phyloP scores from a whole-genome alignment of 2,113 vertebrate genomes.

The Esox niger region DNA sequence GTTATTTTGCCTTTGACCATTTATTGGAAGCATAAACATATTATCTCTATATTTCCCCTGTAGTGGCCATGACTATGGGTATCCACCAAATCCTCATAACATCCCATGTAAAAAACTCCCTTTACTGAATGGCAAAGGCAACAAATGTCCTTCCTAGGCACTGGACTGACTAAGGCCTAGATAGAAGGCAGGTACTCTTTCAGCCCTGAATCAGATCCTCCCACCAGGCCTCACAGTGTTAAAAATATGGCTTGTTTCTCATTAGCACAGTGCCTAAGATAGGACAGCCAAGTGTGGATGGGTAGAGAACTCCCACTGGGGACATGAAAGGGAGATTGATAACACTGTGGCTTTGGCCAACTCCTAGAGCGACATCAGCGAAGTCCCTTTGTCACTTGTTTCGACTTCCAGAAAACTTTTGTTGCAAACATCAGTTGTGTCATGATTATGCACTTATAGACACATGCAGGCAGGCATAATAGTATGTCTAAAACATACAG shows the following conservation, averaged over 20 bases:
- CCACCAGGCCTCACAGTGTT: constrained; percentile 37
- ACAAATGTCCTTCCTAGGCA: constrained; percentile 83
- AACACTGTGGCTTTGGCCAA: constrained; percentile 54
- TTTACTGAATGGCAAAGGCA: constrained; percentile 85
- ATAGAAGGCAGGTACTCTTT: constrained; percentile 12
- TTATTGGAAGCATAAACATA: no score
- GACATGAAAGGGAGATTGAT: constrained; percentile 47
- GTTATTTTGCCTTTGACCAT: no score
- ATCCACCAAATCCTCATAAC: constrained; percentile 53
- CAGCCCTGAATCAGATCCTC: constrained; percentile 37
- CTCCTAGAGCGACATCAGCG: constrained; percentile 37
- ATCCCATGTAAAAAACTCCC: constrained; percentile 77
- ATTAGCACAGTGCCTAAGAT: constrained; percentile 53
- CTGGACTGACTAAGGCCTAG: constrained; percentile 71
- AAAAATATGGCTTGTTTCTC: constrained; percentile 48
- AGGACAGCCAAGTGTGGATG: constrained; percentile 31
- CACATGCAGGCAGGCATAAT: neutral
- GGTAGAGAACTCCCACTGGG: constrained; percentile 33
- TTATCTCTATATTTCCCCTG: no score
- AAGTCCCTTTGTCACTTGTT: constrained; percentile 52
- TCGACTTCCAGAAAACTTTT: constrained; percentile 44
- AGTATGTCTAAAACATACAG: no score
- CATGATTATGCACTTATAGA: neutral
- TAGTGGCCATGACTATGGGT: neutral
- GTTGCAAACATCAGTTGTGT: neutral